Evolutionary conservation across 1,140 invertebrate genomes (phyloP), one percentile per base, ranked within the genome.

Genomic region (Venustaconcha ellipsiformis): DNA sequence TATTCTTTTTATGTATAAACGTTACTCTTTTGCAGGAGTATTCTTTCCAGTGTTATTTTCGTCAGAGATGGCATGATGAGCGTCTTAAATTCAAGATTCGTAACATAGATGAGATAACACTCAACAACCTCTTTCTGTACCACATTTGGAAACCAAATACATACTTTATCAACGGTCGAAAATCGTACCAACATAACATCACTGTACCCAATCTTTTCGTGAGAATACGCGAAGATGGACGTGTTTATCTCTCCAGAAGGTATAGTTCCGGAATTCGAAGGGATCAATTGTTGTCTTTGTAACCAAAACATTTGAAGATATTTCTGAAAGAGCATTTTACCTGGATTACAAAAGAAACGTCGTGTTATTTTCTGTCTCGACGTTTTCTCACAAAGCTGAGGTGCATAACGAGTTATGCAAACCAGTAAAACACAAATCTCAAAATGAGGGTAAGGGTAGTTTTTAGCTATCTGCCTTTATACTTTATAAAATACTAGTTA

Each of bases 11-110:
- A 30, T 15, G 15, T n/a, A 30, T 23, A 14, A 55, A 30, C 15
- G 23, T 57, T 20, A 65, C 59, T 72, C 65, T 63, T 55, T 83
- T 90, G 18, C 87, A 96, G 95, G 95, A 96, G 2, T 99, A 98
- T 86, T 97, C 96, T 6, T 97, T 98, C 95, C 96, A 99, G 85
- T 97, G 96, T 88, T 99, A 99, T 88, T 98, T 99, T 87, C 93
- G 97, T 14, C 93, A 93, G 83, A 86, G 87, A 57, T 93, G 93
- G 93, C 88, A 88, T 57, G 93, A 94, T 88, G 84, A 89, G 8
- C 85, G 93, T 57, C 89, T 91, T 15, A 76, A 78, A 56, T 89
- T 88, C 74, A 81, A 84, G 37, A 80, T 86, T 23, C 74, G 79
- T 60, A 80, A 88, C 58, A 85, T 89, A 48, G 84, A 85, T 13